Percentiles rank a stretch among this genome's conserved stretches.
Evolutionary conservation across 92 coral and sea anemone species (phyloP).

Genomic region (Zoanthus sociatus): DNA sequence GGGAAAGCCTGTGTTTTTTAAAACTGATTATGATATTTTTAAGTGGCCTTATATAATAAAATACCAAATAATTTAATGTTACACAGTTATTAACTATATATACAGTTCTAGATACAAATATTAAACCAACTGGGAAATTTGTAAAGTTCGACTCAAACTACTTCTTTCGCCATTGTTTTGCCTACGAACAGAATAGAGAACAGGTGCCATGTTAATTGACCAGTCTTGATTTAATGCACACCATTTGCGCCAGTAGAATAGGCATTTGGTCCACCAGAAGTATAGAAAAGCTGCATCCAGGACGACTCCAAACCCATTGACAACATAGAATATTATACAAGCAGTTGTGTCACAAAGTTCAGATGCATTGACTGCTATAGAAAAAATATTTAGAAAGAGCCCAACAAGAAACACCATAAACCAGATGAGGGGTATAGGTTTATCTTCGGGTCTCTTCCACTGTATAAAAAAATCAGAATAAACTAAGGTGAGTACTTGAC

Average conservation of each 20-base stretch:
- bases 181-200: slow-evolving; percentile 45
- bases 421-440: slow-evolving; percentile 90
- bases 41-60: not conserved
- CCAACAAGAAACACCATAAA: slow-evolving; percentile 88
- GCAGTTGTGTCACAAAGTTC: slow-evolving; percentile 85
- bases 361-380: slow-evolving; percentile 88
- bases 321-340: slow-evolving; percentile 87
- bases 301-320: slow-evolving; percentile 89
- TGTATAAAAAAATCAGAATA: slow-evolving; percentile 26
- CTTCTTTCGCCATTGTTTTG: slow-evolving; percentile 71
- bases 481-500: too few relatives aligned
- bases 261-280: slow-evolving; percentile 91
- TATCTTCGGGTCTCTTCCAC: slow-evolving; percentile 95
- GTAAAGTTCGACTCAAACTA: slow-evolving; percentile 67
- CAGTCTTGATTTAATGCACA: slow-evolving; percentile 92
- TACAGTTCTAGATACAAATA: not conserved
- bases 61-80: not conserved
- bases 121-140: slow-evolving; percentile 82
- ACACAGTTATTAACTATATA: not conserved
- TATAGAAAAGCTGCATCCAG: slow-evolving; percentile 88
- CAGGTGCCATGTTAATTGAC: slow-evolving; percentile 77
- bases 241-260: slow-evolving; percentile 90
- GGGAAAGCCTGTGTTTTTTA: too few relatives aligned
- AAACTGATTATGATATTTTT: too few relatives aligned
- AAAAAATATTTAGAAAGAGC: slow-evolving; percentile 85